Percentiles rank a stretch among this genome's conserved stretches.
phyloP scores from a whole-genome alignment of 2,888 invertebrate genomes.

The Electrophaes corylata region DNA sequence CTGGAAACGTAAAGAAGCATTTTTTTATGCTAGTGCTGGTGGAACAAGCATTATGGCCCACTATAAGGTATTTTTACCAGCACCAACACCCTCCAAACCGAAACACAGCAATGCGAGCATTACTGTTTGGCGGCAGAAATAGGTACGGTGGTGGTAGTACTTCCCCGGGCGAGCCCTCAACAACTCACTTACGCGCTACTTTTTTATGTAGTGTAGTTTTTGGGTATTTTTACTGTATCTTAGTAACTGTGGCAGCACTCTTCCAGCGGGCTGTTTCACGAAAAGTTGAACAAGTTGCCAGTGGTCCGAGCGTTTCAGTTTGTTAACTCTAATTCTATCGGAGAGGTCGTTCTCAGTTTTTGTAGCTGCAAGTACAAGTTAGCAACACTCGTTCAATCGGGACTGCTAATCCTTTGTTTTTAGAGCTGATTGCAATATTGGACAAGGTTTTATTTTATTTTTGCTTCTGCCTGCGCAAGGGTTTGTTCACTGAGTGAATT shows the following conservation, averaged over 20 bases:
- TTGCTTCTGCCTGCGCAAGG: not conserved
- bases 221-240: conserved; percentile 1
- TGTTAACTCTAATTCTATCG: conserved; percentile 59
- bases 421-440: conserved; percentile 11
- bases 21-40: too few relatives aligned
- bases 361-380: conserved; percentile 44
- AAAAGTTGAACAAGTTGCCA: conserved; percentile 53
- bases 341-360: conserved; percentile 50
- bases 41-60: too few relatives aligned
- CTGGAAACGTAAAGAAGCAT: too few relatives aligned
- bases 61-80: too few relatives aligned
- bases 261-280: conserved; percentile 38
- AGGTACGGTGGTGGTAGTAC: too few relatives aligned
- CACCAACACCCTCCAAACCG: too few relatives aligned
- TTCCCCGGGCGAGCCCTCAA: too few relatives aligned
- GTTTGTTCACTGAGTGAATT: not conserved
- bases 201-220: too few relatives aligned
- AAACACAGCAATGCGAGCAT: too few relatives aligned
- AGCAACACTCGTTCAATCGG: conserved; percentile 46
- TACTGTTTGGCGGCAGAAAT: too few relatives aligned
- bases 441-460: conserved; percentile 7
- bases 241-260: conserved; percentile 18
- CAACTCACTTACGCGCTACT: too few relatives aligned
- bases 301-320: conserved; percentile 50
- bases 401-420: conserved; percentile 35